Conservation (phyloP, 2,888 invertebrate genomes). For the Barypeithes pellucidus region DNA sequence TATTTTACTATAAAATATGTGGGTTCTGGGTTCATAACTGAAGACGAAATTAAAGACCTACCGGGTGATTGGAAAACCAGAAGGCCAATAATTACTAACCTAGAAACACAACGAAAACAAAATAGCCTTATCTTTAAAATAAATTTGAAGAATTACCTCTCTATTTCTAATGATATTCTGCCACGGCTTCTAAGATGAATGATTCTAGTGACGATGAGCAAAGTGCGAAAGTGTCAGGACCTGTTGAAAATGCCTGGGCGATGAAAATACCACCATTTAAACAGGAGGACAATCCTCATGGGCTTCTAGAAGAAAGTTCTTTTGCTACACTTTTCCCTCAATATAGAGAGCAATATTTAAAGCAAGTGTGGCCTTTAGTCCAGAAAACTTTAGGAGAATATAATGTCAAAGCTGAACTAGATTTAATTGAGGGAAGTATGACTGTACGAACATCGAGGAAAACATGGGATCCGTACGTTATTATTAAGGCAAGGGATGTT, state of each 20-base stretch:
- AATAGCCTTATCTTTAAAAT: too few species aligned
- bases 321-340: conserved; percentile 98
- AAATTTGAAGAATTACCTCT: too few species aligned
- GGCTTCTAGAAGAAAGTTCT: conserved; percentile 92
- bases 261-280: conserved; percentile 91
- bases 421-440: conserved; percentile 95
- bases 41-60: too few species aligned
- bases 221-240: conserved; percentile 69
- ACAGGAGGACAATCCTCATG: conserved; percentile 90
- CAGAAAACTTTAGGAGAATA: conserved; percentile 88
- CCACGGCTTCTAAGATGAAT: conserved; percentile 45
- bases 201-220: conserved; percentile 55
- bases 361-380: conserved; percentile 95
- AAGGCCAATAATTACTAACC: too few species aligned
- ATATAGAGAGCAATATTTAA: conserved; percentile 95
- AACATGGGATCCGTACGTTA: conserved; percentile 99
- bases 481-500: conserved; percentile 96
- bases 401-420: conserved; percentile 88
- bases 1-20: too few species aligned
- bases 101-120: too few species aligned
- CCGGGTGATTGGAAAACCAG: too few species aligned
- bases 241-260: conserved; percentile 89
- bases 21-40: too few species aligned
- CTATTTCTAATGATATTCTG: too few species aligned
- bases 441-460: conserved; percentile 94